Base-by-base conservation (phyloP, 2,888 invertebrate genomes). In the Thera obeliscata region DNA sequence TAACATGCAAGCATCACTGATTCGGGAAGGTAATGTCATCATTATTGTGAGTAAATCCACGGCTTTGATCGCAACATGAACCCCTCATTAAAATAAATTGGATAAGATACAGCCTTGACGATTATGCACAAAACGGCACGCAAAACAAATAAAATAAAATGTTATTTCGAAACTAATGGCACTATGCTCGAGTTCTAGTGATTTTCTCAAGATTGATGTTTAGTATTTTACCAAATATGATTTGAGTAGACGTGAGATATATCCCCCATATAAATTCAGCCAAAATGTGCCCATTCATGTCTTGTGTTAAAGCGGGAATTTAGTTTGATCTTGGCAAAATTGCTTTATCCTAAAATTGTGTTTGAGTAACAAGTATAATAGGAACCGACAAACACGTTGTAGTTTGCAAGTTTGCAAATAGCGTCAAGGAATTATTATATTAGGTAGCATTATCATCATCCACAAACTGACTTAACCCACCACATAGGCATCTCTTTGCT, bases 1-100 rank as follows among this genome's bases (percentile, higher is more conserved):
- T 56, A 12, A 60, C 63, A 67, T 12, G 50, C 50, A 67, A 46
- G 56, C 50, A 46, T 60, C 56, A 9, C 56, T 64, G 64, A 60
- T 48, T 69, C 64, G 66, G 62, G 66, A 66, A 63, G 73, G 76
- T 72, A 74, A 72, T 74, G 67, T 61, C 58, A 63, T 69, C 38
- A 63, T 60, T 59, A 62, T 57, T 61, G 62, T 50, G 50, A 63
- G 55, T 55, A 56, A 50, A 65, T 65, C 61, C 62, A 49, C 59
- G 57, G 64, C 69, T 67, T 67, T 72, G 63, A 70, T 65, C 60
- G 64, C 68, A 70, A 54, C 41, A 49, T 62, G 71, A 71, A 69
- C 67, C 68, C 74, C 81, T 81, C 79, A 80, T 82, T 82, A 80
- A 82, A 81, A 79, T 78, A 73, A 75, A 78, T 78, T 78, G 76